Evolutionary conservation across 2,888 invertebrate species (phyloP).

Genomic region (Sialis lutaria): DNA sequence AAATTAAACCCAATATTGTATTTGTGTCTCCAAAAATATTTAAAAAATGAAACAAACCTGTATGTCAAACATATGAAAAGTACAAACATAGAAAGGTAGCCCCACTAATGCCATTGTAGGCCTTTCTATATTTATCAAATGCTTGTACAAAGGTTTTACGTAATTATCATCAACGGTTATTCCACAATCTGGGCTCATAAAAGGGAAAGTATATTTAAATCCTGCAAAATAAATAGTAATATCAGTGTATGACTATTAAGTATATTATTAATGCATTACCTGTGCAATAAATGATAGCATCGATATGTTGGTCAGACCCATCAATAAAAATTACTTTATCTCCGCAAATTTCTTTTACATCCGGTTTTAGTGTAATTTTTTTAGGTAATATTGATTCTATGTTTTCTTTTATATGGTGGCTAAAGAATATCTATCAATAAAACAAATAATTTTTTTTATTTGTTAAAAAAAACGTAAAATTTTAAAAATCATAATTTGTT

Average conservation of each 20-base stretch:
- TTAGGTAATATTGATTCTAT: constrained; percentile 30
- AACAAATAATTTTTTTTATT: not conserved
- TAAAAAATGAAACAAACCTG: constrained; percentile 39
- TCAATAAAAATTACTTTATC: constrained; percentile 40
- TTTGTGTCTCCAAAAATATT: no score
- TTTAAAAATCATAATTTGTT: no score
- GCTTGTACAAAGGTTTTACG: constrained; percentile 71
- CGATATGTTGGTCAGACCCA: constrained; percentile 36
- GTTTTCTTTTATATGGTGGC: constrained; percentile 42
- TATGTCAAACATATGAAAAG: constrained; percentile 72
- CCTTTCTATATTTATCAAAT: constrained; percentile 62
- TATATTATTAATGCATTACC: constrained; percentile 24
- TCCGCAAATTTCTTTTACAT: constrained; percentile 28
- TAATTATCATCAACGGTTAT: constrained; percentile 59
- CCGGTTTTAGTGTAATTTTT: constrained; percentile 34
- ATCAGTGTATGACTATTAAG: not conserved
- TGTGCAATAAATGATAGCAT: constrained; percentile 54
- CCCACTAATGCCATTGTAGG: constrained; percentile 74
- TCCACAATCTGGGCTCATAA: constrained; percentile 39
- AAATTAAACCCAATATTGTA: no score
- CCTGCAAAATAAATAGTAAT: constrained; percentile 21
- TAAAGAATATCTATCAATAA: constrained; percentile 32
- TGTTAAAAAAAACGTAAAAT: no score
- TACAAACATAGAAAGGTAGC: constrained; percentile 64
- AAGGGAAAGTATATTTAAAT: constrained; percentile 30